Evolutionary conservation across 2,888 invertebrate species (phyloP).

Genomic region (Caenorhabditis zanzibari): DNA sequence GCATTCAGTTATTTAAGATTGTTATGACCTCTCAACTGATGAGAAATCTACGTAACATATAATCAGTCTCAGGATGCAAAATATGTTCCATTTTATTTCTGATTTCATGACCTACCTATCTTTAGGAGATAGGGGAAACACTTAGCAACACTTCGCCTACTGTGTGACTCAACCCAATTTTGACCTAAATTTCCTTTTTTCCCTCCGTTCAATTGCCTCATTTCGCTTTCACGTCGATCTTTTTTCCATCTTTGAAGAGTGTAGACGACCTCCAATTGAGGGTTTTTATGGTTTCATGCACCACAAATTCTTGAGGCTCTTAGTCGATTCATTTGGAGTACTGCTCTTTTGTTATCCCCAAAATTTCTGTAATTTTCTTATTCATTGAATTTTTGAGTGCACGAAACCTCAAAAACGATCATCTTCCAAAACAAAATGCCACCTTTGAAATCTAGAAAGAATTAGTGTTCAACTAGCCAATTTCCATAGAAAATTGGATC

Average conservation of each 20-base stretch:
- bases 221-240: constrained; percentile 8
- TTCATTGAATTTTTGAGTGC: no score
- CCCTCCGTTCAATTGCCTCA: constrained; percentile 48
- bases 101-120: neutral
- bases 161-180: constrained; percentile 47
- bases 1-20: constrained; percentile 5
- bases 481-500: no score
- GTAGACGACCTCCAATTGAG: constrained; percentile 25
- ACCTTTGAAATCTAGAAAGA: no score
- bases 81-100: neutral
- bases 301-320: constrained; percentile 29
- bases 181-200: constrained; percentile 45
- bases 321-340: neutral
- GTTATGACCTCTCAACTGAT: constrained; percentile 22
- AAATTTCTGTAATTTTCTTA: no score
- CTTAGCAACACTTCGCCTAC: constrained; percentile 10
- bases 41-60: constrained; percentile 12
- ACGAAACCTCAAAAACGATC: no score
- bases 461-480: no score
- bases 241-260: constrained; percentile 5
- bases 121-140: neutral
- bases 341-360: neutral
- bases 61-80: neutral
- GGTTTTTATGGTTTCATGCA: constrained; percentile 55
- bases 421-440: no score